Base-by-base conservation (phyloP, 2,888 invertebrate genomes). In the Fragum sueziense region DNA sequence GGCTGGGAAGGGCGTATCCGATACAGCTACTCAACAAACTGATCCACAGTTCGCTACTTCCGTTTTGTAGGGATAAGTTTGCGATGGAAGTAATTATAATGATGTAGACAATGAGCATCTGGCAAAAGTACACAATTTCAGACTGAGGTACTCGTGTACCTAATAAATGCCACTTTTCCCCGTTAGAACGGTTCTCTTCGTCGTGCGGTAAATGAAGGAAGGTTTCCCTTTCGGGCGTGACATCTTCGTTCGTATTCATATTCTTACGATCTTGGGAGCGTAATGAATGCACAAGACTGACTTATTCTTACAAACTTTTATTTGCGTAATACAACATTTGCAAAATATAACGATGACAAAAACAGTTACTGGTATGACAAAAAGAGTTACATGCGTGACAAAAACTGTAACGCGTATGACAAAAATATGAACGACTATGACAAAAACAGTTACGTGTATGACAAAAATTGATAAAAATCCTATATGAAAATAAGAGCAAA, bases 111-210 rank as follows among this genome's bases (percentile, higher is more conserved):
- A 77, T 77, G 29, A 77, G 67, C 79, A 82, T 79, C 51, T 83
- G 77, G 73, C 75, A 77, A 70, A 83, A 83, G 70, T 80, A 83
- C 22, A 83, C 77, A 51, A 83, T 80, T 73, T 83, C 79, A 17
- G 80, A 74, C 52, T 83, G 65, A 22, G 77, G 79, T 37, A 77
- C 67, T 54, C 37, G 29, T 11, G 69, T 75, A 22, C 83, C 74
- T 65, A 77, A 69, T 17, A 80, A 65, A 68, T 73, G 74, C 83
- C 80, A 83, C 59, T 61, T 74, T 14, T 79, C 79, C 14, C 69
- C 61, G 62, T 73, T 73, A 14, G 75, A 70, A 33, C 51, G 20
- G 31, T 29, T 33, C 52, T 76, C 70, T 22, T 69, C 61, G 65
- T 22, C 47, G 51, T 76, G 29, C 41, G 57, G 29, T n/a, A 70